A percentile compares a stretch with the other conserved stretches of the same genome.
Evolutionary conservation across 2,797 vertebrate genomes (phyloP).

Genomic region (Poliocrania exsul): DNA sequence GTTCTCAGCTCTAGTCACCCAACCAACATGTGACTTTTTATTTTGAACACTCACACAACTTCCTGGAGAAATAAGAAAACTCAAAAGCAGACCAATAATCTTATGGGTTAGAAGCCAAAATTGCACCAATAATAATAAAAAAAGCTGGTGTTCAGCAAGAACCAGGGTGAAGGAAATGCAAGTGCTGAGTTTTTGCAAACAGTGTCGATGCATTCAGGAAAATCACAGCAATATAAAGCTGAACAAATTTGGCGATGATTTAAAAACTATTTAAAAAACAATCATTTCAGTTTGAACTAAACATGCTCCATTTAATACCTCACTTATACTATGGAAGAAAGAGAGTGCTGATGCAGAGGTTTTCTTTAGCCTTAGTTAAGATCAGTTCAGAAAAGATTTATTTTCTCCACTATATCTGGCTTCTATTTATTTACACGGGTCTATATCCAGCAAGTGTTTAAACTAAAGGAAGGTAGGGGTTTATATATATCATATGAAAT

Average conservation of each 20-base stretch:
- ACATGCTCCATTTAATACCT: background rate
- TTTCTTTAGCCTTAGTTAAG: slow-evolving; percentile 5
- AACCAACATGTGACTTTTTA: background rate
- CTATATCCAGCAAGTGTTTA: slow-evolving; percentile 6
- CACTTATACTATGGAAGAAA: background rate
- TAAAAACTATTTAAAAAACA: background rate
- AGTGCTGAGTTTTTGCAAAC: background rate
- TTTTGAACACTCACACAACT: background rate
- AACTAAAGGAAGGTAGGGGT: slow-evolving; percentile 15
- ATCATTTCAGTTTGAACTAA: background rate
- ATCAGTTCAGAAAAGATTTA: background rate
- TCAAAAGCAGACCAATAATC: background rate
- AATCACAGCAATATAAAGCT: background rate
- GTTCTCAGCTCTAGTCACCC: background rate
- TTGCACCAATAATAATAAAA: background rate
- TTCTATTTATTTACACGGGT: slow-evolving; percentile 26
- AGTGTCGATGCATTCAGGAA: background rate
- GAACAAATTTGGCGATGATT: background rate
- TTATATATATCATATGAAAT: background rate
- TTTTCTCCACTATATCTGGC: slow-evolving; percentile 26
- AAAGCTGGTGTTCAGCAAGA: background rate
- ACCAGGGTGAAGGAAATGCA: background rate
- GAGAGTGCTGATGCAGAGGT: background rate
- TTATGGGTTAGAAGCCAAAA: background rate
- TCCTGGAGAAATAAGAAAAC: background rate